These are phyloP conservation scores for Marasmarcha lunaedactyla DNA, from an alignment of 2,888 invertebrate species.

Conservation along the genomic window DNA sequence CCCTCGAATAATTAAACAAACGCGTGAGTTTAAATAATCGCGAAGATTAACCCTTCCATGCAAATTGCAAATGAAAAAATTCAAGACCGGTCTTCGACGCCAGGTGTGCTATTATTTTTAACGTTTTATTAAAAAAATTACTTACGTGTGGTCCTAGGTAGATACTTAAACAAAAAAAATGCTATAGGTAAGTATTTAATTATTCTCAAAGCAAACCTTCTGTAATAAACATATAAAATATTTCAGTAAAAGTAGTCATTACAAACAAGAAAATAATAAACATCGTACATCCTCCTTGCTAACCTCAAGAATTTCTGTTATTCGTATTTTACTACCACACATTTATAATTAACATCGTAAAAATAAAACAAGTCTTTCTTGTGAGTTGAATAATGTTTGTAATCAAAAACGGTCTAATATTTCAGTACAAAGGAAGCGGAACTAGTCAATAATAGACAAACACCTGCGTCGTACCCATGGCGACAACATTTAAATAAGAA, in stretches of 20 bases:
- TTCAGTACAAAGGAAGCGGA: conserved; percentile 26
- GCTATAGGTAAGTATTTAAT: no score
- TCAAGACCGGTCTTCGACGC: conserved; percentile 42
- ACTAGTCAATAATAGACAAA: conserved; percentile 45
- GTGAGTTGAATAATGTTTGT: not conserved
- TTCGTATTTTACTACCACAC: not conserved
- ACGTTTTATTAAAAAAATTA: no score
- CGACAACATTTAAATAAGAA: conserved; percentile 60
- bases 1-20: conserved; percentile 70
- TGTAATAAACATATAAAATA: no score
- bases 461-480: conserved; percentile 44
- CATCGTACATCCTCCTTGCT: no score
- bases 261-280: no score
- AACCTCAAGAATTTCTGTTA: no score
- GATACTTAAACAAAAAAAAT: no score
- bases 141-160: no score
- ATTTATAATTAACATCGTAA: not conserved
- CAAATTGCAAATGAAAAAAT: conserved; percentile 51
- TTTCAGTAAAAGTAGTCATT: no score
- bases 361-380: no score
- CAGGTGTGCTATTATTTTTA: conserved; percentile 53
- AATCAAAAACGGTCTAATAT: not conserved
- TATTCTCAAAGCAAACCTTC: no score
- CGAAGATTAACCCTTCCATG: conserved; percentile 64
- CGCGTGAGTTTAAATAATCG: conserved; percentile 64